Evolutionary conservation across 92 coral and sea anemone genomes (phyloP).

Genomic region (Parazoanthus atlanticus): DNA sequence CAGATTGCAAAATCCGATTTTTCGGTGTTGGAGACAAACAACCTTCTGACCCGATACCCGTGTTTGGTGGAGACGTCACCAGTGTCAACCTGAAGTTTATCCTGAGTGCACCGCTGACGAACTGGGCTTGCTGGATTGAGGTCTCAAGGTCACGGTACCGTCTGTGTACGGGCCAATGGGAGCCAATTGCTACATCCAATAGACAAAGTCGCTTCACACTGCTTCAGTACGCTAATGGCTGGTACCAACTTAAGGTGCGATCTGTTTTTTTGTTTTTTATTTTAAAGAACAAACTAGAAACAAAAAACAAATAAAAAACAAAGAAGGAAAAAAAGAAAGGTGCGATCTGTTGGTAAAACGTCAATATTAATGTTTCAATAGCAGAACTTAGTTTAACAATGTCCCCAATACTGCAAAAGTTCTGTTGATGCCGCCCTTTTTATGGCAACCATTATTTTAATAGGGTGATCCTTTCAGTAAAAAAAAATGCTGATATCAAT

Average conservation of each 20-base stretch:
- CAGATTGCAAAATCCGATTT: conserved; percentile 6
- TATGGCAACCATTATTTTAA: too few relatives aligned
- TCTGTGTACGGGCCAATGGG: conserved; percentile 4
- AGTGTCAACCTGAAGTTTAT: not conserved
- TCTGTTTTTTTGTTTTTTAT: too few relatives aligned
- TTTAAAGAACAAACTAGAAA: too few relatives aligned
- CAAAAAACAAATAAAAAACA: too few relatives aligned
- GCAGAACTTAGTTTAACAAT: too few relatives aligned
- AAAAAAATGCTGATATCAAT: too few relatives aligned
- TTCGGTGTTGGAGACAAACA: not conserved
- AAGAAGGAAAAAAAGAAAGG: too few relatives aligned
- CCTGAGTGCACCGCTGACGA: not conserved
- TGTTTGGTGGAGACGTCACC: conserved; percentile 10
- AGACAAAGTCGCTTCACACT: not conserved
- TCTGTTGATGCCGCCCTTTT: too few relatives aligned
- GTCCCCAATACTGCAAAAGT: too few relatives aligned
- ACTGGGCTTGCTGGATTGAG: conserved; percentile 4
- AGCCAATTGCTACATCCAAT: not conserved
- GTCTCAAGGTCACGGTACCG: not conserved
- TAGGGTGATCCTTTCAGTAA: too few relatives aligned
- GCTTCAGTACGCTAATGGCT: not conserved
- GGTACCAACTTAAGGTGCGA: not conserved
- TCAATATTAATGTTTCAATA: too few relatives aligned
- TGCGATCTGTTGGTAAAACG: too few relatives aligned
- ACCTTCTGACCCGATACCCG: not conserved